phyloP scores from a whole-genome alignment of 1,140 invertebrate genomes.

The Hyles euphorbiae region DNA sequence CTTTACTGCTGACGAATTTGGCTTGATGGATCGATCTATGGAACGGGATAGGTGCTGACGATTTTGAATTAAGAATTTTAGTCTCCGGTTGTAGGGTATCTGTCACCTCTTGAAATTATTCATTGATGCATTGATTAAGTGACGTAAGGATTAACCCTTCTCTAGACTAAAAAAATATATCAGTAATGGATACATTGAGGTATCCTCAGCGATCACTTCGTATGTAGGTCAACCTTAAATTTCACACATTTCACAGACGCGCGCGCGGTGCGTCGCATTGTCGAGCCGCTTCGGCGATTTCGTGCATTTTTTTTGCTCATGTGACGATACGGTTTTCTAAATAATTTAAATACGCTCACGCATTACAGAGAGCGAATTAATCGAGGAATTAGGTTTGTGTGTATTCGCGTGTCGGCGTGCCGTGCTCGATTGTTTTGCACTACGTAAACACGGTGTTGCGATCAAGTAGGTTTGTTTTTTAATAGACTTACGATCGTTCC shows the following conservation, averaged over 20 bases:
- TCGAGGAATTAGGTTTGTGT: conserved; percentile 52
- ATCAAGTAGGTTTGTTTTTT: neutral
- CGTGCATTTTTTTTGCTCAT: conserved; percentile 60
- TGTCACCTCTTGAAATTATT: too few relatives aligned
- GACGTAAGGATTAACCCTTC: too few relatives aligned
- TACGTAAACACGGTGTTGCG: conserved; percentile 6
- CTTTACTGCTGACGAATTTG: too few relatives aligned
- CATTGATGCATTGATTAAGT: too few relatives aligned
- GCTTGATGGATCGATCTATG: too few relatives aligned
- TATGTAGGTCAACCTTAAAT: neutral
- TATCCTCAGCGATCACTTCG: neutral
- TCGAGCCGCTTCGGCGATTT: conserved; percentile 53
- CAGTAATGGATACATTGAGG: too few relatives aligned
- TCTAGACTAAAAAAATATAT: too few relatives aligned
- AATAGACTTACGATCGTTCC: conserved; percentile 54
- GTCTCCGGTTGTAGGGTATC: too few relatives aligned
- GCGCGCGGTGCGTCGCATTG: conserved; percentile 26
- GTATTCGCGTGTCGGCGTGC: conserved; percentile 45
- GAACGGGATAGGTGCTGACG: too few relatives aligned
- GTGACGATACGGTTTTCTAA: conserved; percentile 67
- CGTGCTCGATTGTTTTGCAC: conserved; percentile 20
- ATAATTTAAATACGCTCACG: conserved; percentile 71
- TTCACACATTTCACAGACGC: neutral
- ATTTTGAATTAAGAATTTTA: too few relatives aligned
- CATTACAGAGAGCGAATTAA: conserved; percentile 48